These are phyloP conservation scores for Turritopsis dohrnii DNA, from an alignment of 30 jellyfish, hydroid and myxozoan species.

Conservation along the genomic window DNA sequence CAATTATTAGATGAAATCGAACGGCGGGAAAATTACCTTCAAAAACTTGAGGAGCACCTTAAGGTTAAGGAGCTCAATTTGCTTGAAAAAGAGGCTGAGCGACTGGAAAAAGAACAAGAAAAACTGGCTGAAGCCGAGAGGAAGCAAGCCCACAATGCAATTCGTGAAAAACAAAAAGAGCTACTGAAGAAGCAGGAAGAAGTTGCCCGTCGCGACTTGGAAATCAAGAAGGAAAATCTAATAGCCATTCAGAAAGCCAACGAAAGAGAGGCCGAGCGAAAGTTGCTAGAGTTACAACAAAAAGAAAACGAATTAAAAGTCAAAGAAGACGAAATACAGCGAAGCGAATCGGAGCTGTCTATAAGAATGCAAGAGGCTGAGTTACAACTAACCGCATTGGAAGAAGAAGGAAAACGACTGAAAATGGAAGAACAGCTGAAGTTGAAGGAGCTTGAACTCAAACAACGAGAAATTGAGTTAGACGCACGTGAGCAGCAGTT, in stretches of 20 bases:
- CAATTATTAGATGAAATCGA: slow-evolving; percentile 30
- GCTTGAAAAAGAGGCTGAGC: slow-evolving; percentile 16
- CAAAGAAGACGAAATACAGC: slow-evolving; percentile 33
- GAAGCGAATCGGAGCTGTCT: slow-evolving; percentile 35
- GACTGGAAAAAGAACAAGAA: slow-evolving; percentile 26
- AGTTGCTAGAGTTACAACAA: neutral
- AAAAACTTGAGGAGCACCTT: slow-evolving; percentile 21
- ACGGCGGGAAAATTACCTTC: slow-evolving; percentile 32
- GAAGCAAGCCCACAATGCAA: slow-evolving; percentile 9
- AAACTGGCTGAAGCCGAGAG: slow-evolving; percentile 16
- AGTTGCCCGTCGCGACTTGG: slow-evolving; percentile 28
- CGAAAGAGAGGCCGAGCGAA: slow-evolving; percentile 18
- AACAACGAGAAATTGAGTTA: slow-evolving; percentile 23
- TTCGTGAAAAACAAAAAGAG: slow-evolving; percentile 30
- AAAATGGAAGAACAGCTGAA: slow-evolving; percentile 29
- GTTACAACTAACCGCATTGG: slow-evolving; percentile 20
- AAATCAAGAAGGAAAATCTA: slow-evolving; percentile 30
- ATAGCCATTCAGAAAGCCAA: slow-evolving; percentile 26
- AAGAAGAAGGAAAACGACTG: slow-evolving; percentile 27
- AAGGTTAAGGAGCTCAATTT: slow-evolving; percentile 17
- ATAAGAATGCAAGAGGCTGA: slow-evolving; percentile 39
- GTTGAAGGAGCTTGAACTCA: slow-evolving; percentile 28
- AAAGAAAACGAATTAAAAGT: slow-evolving; percentile 15
- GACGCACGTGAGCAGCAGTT: slow-evolving; percentile 20
- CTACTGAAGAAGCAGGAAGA: slow-evolving; percentile 20